phyloP scores from a whole-genome alignment of 2,113 vertebrate species.

The Bubo bubo region DNA sequence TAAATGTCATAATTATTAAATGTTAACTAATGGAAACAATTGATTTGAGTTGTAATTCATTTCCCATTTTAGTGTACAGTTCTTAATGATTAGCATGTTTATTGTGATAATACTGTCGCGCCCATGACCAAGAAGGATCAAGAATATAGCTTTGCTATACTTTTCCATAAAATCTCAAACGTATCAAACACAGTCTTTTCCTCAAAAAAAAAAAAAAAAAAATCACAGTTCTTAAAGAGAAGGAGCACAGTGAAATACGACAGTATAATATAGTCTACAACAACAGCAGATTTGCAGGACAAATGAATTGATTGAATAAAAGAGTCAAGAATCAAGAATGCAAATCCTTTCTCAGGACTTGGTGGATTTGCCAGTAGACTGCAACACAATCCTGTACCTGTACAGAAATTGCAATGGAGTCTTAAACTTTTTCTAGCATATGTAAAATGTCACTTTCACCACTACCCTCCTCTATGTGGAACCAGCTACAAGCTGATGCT shows the following conservation, averaged over 20 bases:
- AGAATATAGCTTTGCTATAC: not conserved
- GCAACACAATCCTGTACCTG: not conserved
- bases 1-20: not conserved
- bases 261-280: not conserved
- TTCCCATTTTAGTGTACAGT: not conserved
- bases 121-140: not conserved
- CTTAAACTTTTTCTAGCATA: not conserved
- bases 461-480: rapidly evolving
- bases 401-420: not conserved
- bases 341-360: not conserved
- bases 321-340: not conserved
- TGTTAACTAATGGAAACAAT: not conserved
- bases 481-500: not conserved
- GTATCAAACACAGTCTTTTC: not conserved
- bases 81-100: not conserved
- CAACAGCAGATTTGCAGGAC: not conserved
- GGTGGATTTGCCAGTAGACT: not conserved
- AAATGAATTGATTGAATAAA: not conserved
- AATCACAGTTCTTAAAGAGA: not conserved
- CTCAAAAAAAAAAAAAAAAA: not conserved
- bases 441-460: not conserved
- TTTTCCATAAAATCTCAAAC: not conserved
- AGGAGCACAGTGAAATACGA: not conserved
- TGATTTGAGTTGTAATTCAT: not conserved
- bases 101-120: not conserved